A percentile compares a stretch with the other conserved stretches of the same genome.
phyloP scores from a whole-genome alignment of 2,888 invertebrate species.

The Cephalotes varians region DNA sequence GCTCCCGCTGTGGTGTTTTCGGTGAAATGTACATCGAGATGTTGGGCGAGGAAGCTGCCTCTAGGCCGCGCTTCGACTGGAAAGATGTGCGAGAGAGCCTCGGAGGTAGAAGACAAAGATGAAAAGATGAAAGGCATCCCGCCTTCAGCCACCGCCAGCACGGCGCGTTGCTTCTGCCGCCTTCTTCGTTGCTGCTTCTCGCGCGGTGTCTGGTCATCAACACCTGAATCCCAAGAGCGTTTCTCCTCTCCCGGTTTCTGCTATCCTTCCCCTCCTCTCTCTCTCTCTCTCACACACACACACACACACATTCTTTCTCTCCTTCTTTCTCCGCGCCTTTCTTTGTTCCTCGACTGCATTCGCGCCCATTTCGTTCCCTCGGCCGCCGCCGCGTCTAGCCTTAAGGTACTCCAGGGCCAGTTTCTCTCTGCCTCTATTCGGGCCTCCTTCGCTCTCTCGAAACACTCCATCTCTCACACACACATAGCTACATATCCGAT shows the following conservation, averaged over 20 bases:
- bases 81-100: slow-evolving; percentile 53
- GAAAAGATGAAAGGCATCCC: slow-evolving; percentile 84
- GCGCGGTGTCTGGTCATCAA: slow-evolving; percentile 73
- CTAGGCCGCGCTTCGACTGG: slow-evolving; percentile 36
- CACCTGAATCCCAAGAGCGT: slow-evolving; percentile 68
- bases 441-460: slow-evolving; percentile 50
- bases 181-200: slow-evolving; percentile 54
- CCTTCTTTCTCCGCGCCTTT: slow-evolving; percentile 2
- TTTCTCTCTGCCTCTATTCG: slow-evolving; percentile 57
- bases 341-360: slow-evolving; percentile 39
- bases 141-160: slow-evolving; percentile 81
- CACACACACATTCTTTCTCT: too few species aligned
- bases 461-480: slow-evolving; percentile 44
- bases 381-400: slow-evolving; percentile 55
- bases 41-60: slow-evolving; percentile 32
- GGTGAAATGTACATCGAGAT: slow-evolving; percentile 23
- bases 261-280: neutral
- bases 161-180: slow-evolving; percentile 58
- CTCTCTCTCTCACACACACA: neutral
- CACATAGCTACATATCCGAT: neutral
- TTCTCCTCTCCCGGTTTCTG: slow-evolving; percentile 46
- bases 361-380: slow-evolving; percentile 54
- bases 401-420: slow-evolving; percentile 59
- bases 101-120: slow-evolving; percentile 76
- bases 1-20: slow-evolving; percentile 39